Evolutionary conservation across 2,888 invertebrate genomes (phyloP).

Genomic region (Caenorhabditis sinica): DNA sequence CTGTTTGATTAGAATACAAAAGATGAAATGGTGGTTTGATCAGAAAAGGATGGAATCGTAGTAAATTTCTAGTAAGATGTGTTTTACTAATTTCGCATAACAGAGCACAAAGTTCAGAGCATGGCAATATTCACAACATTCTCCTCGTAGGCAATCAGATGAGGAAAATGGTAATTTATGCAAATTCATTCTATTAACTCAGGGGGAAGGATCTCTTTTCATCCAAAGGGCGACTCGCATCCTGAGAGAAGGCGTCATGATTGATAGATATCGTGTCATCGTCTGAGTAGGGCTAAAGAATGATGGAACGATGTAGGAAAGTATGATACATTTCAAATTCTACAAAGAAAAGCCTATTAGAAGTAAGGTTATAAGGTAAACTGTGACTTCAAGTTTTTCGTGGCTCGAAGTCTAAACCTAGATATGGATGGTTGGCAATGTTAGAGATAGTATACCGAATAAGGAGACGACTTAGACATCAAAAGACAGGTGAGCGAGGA

Average conservation of each 20-base stretch:
- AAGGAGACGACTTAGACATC: constrained; percentile 28
- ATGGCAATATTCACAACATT: neutral
- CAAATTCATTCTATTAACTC: constrained; percentile 36
- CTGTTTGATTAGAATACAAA: constrained; percentile 32
- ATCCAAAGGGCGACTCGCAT: neutral
- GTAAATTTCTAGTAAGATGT: neutral
- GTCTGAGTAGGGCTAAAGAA: neutral
- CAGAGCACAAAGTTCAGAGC: neutral
- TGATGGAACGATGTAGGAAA: neutral
- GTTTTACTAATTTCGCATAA: neutral
- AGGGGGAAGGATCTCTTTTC: neutral
- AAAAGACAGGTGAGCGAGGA: constrained; percentile 33
- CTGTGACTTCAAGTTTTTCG: neutral
- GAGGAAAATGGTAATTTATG: constrained; percentile 31
- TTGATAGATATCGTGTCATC: constrained; percentile 24
- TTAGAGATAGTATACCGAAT: constrained; percentile 18
- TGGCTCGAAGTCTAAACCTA: neutral
- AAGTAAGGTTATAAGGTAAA: no score
- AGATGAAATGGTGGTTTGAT: constrained; percentile 5
- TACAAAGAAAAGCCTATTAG: no score
- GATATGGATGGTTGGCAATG: constrained; percentile 26
- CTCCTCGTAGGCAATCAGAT: neutral
- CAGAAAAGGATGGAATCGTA: neutral
- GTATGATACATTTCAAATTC: neutral
- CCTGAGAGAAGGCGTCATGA: constrained; percentile 27